Evolutionary conservation across 2,113 vertebrate genomes (phyloP).

Genomic region (Microcebus lehilahytsara): DNA sequence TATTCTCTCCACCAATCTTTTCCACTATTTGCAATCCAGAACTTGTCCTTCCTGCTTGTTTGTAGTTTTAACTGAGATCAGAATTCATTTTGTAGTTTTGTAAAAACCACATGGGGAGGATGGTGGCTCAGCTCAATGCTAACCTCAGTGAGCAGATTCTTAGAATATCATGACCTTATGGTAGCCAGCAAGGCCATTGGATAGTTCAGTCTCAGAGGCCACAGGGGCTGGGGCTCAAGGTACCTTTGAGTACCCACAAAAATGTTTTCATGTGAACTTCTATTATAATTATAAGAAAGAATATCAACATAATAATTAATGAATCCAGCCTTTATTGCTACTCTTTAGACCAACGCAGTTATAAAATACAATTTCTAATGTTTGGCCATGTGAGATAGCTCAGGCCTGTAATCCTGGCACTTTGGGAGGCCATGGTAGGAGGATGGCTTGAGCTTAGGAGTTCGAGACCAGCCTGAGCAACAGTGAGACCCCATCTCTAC

Average conservation of each 20-base stretch:
- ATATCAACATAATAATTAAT: background rate
- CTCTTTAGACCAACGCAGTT: background rate
- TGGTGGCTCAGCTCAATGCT: background rate
- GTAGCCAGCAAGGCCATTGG: accelerated
- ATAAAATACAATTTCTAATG: background rate
- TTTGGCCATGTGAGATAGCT: background rate
- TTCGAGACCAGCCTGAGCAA: no score
- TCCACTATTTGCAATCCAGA: no score
- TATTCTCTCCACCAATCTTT: no score
- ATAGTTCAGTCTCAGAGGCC: background rate
- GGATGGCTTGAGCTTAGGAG: no score
- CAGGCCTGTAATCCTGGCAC: no score
- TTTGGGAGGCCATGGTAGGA: no score
- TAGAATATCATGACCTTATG: background rate
- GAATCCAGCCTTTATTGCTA: background rate
- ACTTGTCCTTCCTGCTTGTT: no score
- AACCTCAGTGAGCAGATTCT: background rate
- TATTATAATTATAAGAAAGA: background rate
- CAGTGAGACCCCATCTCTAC: no score
- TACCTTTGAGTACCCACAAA: background rate
- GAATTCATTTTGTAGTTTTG: no score
- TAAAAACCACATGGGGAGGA: background rate
- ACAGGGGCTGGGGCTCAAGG: no score
- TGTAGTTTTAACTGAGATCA: no score
- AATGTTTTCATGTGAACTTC: background rate